phyloP scores from a whole-genome alignment of 64 coral and sea anemone species.

The Pocillopora verrucosa region DNA sequence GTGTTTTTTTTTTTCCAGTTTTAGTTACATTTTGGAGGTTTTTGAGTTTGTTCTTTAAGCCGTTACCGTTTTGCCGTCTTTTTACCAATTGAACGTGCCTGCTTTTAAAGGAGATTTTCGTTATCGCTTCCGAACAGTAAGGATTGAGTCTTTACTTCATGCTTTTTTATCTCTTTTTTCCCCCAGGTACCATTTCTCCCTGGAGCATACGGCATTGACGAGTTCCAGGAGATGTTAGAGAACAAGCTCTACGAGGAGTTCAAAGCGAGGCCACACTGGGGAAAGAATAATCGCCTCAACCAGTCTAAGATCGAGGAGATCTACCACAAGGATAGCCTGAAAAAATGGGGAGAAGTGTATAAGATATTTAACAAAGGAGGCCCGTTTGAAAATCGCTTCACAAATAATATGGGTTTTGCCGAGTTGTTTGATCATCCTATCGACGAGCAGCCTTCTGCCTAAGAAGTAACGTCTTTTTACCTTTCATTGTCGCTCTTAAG shows the following conservation, averaged over 20 bases:
- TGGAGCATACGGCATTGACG: slow-evolving; percentile 45
- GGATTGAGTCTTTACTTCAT: not conserved
- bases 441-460: not conserved
- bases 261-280: slow-evolving; percentile 63
- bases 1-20: too few species aligned
- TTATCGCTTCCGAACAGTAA: not conserved
- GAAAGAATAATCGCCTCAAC: slow-evolving; percentile 47
- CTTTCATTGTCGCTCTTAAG: too few species aligned
- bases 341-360: slow-evolving; percentile 24
- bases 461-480: not conserved
- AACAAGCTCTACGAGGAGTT: slow-evolving; percentile 11
- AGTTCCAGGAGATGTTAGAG: slow-evolving; percentile 46
- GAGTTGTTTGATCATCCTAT: not conserved
- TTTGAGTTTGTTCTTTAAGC: too few species aligned
- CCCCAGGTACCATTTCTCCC: slow-evolving; percentile 46
- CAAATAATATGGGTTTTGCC: slow-evolving; percentile 19
- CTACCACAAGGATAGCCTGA: not conserved
- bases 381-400: slow-evolving; percentile 33
- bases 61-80: too few species aligned
- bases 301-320: not conserved
- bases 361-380: slow-evolving; percentile 39
- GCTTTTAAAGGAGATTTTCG: too few species aligned
- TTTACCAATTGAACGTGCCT: too few species aligned
- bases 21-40: too few species aligned
- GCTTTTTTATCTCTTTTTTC: not conserved